Conservation (phyloP, 2,888 invertebrate species). For the Neoscelio sp. region DNA sequence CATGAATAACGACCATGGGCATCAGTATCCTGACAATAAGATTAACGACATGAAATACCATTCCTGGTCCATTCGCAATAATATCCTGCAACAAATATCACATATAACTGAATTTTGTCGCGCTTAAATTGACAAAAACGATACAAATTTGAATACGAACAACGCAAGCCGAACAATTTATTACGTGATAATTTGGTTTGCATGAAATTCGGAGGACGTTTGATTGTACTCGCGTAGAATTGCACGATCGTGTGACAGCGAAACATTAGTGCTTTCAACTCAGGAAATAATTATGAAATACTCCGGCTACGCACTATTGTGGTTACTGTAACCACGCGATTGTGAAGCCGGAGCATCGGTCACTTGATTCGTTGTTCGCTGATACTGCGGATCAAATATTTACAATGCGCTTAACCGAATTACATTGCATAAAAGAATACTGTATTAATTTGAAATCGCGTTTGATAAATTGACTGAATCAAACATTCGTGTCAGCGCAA, state of each 20-base stretch:
- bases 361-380: slow-evolving; percentile 62
- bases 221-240: slow-evolving; percentile 29
- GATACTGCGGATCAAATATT: slow-evolving; percentile 75
- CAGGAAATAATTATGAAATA: slow-evolving; percentile 66
- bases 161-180: slow-evolving; percentile 42
- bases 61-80: slow-evolving; percentile 88
- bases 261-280: slow-evolving; percentile 58
- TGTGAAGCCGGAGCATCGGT: slow-evolving; percentile 43
- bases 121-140: slow-evolving; percentile 53
- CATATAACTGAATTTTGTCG: slow-evolving; percentile 23
- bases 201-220: slow-evolving; percentile 41
- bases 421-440: slow-evolving; percentile 75
- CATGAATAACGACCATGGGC: slow-evolving; percentile 91
- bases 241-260: slow-evolving; percentile 51
- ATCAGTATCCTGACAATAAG: slow-evolving; percentile 90
- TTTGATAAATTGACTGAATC: slow-evolving; percentile 54
- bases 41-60: slow-evolving; percentile 90
- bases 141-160: slow-evolving; percentile 35
- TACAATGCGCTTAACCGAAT: slow-evolving; percentile 77
- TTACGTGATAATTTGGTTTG: slow-evolving; percentile 44
- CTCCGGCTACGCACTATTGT: slow-evolving; percentile 49
- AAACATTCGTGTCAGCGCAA: slow-evolving; percentile 45
- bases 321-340: slow-evolving; percentile 43
- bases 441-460: slow-evolving; percentile 58
- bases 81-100: slow-evolving; percentile 86